Conservation (phyloP, 2,888 invertebrate genomes). For the Ischnus inquisitorius region DNA sequence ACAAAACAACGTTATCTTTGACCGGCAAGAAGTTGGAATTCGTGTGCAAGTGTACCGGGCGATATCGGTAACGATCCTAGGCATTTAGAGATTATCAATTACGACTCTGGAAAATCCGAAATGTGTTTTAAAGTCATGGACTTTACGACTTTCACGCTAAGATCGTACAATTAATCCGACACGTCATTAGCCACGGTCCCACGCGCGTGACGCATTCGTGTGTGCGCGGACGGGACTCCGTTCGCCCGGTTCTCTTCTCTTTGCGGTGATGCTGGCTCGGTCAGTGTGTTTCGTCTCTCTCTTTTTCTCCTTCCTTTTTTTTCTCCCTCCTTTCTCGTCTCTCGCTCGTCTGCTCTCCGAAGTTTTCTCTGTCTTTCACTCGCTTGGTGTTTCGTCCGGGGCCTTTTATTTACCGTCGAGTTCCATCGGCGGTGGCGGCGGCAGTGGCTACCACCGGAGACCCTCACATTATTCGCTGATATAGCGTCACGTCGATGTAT, state of each 20-base stretch:
- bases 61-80: constrained; percentile 13
- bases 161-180: constrained; percentile 76
- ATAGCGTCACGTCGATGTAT: constrained; percentile 70
- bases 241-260: constrained; percentile 35
- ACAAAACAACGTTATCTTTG: neutral
- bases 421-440: constrained; percentile 58
- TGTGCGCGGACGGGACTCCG: constrained; percentile 59
- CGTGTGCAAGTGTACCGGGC: neutral
- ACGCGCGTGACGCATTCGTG: constrained; percentile 72
- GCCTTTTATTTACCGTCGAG: constrained; percentile 65
- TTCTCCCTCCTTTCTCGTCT: constrained; percentile 26
- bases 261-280: constrained; percentile 25
- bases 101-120: constrained; percentile 65
- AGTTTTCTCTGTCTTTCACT: constrained; percentile 24
- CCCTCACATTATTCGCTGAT: constrained; percentile 65
- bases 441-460: constrained; percentile 57
- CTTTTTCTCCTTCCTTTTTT: constrained; percentile 12
- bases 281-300: constrained; percentile 9
- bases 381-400: constrained; percentile 32
- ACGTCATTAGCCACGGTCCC: constrained; percentile 72
- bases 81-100: constrained; percentile 60
- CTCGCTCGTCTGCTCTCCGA: constrained; percentile 16
- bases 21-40: neutral
- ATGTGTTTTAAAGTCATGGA: constrained; percentile 76
- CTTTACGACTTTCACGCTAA: constrained; percentile 76